phyloP scores from a whole-genome alignment of 2,797 vertebrate genomes.

The Sciaenops ocellatus region DNA sequence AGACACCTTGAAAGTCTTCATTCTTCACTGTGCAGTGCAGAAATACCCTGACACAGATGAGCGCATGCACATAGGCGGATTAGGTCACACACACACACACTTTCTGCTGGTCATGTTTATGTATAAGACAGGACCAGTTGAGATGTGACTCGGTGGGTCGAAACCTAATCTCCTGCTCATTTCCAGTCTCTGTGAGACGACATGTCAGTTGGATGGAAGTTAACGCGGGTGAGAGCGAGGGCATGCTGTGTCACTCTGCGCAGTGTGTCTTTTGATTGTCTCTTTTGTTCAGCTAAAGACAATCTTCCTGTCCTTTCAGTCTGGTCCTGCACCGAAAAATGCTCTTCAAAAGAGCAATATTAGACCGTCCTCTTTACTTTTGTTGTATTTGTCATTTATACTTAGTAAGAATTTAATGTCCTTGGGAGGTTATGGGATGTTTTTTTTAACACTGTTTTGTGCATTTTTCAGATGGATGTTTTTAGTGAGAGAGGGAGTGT shows the following conservation, averaged over 20 bases:
- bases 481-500: background rate
- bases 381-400: background rate
- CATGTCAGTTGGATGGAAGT: conserved; percentile 59
- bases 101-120: conserved; percentile 71
- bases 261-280: conserved; percentile 28
- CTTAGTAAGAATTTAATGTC: background rate
- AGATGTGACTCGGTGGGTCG: conserved; percentile 69
- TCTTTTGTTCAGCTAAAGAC: conserved; percentile 42
- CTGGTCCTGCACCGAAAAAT: conserved; percentile 5
- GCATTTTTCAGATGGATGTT: background rate
- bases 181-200: conserved; percentile 56
- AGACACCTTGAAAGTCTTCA: conserved; percentile 1
- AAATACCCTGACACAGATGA: conserved; percentile 25
- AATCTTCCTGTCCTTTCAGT: conserved; percentile 11
- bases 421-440: background rate
- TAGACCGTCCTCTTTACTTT: background rate
- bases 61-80: conserved; percentile 25
- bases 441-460: background rate
- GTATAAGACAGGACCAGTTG: conserved; percentile 62
- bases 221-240: conserved; percentile 52
- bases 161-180: conserved; percentile 73
- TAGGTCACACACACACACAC: conserved; percentile 19
- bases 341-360: background rate
- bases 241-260: conserved; percentile 9
- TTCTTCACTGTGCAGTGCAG: background rate